Base-by-base conservation (phyloP, 1,140 invertebrate genomes). In the Tribolium madens region DNA sequence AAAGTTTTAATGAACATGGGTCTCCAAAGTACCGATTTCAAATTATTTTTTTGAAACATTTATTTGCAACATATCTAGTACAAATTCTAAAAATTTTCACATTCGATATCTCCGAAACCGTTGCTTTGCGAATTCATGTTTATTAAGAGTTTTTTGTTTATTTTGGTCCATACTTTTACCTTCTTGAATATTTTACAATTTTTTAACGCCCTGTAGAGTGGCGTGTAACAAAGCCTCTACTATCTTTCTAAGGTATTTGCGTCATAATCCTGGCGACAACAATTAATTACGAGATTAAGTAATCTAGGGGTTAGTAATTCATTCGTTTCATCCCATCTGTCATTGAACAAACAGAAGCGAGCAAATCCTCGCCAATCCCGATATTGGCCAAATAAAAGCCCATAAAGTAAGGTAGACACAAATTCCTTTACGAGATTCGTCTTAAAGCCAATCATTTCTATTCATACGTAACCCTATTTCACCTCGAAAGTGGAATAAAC, bases 401-500 rank as follows among this genome's bases (percentile, higher is more conserved):
- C 10, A 57, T 57, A 57, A 57, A 57, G 17, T 57, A 21, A 17
- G 52, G 52, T 15, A 64, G 57, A 64, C 57, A 64, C 57, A 64
- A 64, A 64, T 64, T 64, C 57, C 31, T 64, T 64, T 31, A 64
- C 17, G 26, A 64, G 57, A 64, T 64, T 64, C 31, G 57, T 64
- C 57, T 64, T 64, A 64, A 64, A 64, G 18, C 57, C 18, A 64
- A 64, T 64, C 57, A 64, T 64, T 64, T 64, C 57, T 64, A 64
- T 64, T 64, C 57, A 64, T 64, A 64, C 57, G 21, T 33, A 72
- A 50, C 50, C 50, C 46, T 72, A 52, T 50, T 33, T 52, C 71
- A 50, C 71, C 48, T 73, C 71, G 15, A 73, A 73, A 73, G 48
- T 73, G 21, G 36, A 73, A 73, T 73, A 73, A 73, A 73, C 71